Conservation (phyloP, 2,797 vertebrate genomes). For the Molothrus aeneus region DNA sequence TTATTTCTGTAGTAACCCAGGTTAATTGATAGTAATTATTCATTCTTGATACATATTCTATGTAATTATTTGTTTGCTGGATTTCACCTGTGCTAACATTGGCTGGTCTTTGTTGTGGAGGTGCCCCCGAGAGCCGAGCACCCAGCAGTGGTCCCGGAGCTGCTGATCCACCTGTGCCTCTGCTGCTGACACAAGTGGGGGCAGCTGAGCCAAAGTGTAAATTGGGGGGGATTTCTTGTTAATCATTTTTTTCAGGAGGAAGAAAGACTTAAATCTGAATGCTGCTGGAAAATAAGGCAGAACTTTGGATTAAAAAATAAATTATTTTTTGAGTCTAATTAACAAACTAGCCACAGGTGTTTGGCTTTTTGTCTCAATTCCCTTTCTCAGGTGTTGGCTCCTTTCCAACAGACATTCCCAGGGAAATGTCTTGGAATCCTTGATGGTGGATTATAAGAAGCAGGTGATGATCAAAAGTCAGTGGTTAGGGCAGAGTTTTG, state of each 20-base stretch:
- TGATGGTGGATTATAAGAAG: not conserved
- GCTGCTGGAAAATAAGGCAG: not conserved
- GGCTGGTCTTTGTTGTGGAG: not conserved
- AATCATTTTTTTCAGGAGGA: not conserved
- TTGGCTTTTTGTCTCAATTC: not conserved
- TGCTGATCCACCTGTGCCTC: not conserved
- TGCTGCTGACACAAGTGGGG: not conserved
- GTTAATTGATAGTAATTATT: not conserved
- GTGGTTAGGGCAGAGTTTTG: not conserved
- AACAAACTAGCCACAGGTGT: not conserved
- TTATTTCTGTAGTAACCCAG: not conserved
- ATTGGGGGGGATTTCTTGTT: not conserved
- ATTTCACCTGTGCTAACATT: fast-evolving
- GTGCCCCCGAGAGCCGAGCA: not conserved
- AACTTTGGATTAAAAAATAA: not conserved
- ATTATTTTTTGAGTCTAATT: not conserved
- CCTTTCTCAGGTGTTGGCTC: not conserved
- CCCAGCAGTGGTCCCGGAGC: not conserved
- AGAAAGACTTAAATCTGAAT: not conserved
- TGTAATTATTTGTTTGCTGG: not conserved
- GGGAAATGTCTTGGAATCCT: not conserved
- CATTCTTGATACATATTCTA: not conserved
- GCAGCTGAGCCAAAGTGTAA: not conserved
- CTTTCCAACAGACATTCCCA: not conserved
- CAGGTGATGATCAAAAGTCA: not conserved